Evolutionary conservation across 1,140 invertebrate species (phyloP).

Genomic region (Zaprionus gabonicus): DNA sequence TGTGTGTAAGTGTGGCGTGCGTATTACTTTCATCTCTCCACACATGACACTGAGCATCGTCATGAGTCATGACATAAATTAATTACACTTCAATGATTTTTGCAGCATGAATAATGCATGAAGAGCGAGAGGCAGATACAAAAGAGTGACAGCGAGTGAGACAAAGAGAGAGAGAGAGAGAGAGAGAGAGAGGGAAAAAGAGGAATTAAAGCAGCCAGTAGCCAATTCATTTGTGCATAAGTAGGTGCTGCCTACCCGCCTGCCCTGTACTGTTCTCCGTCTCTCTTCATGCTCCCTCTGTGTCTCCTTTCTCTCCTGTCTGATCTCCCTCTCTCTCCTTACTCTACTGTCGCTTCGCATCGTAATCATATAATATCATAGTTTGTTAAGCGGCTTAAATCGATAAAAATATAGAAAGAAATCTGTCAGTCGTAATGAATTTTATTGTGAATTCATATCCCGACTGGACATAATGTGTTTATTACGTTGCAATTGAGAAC

Average conservation of each 20-base stretch:
- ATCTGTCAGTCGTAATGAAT: not conserved
- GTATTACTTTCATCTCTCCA: conserved; percentile 56
- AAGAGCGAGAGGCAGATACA: not conserved
- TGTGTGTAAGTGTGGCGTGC: conserved; percentile 10
- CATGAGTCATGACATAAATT: conserved; percentile 65
- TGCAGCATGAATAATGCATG: conserved; percentile 67
- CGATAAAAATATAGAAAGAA: not conserved
- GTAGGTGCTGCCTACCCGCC: not conserved
- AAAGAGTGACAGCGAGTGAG: not conserved
- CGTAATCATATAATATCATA: conserved; percentile 21
- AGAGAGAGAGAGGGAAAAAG: too few relatives aligned
- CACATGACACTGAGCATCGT: conserved; percentile 10
- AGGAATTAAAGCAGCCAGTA: not conserved
- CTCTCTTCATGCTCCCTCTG: not conserved
- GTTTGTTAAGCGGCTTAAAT: conserved; percentile 23
- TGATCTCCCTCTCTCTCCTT: not conserved
- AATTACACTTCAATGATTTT: conserved; percentile 76
- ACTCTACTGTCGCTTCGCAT: not conserved
- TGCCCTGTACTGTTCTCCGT: not conserved
- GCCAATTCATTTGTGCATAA: conserved; percentile 9
- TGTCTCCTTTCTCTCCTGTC: not conserved
- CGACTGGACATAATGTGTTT: not conserved
- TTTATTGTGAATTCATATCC: not conserved
- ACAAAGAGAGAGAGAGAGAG: not conserved
- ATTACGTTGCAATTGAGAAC: not conserved